These are phyloP conservation scores for Macaria liturata DNA, from an alignment of 2,888 invertebrate species.

Conservation along the genomic window DNA sequence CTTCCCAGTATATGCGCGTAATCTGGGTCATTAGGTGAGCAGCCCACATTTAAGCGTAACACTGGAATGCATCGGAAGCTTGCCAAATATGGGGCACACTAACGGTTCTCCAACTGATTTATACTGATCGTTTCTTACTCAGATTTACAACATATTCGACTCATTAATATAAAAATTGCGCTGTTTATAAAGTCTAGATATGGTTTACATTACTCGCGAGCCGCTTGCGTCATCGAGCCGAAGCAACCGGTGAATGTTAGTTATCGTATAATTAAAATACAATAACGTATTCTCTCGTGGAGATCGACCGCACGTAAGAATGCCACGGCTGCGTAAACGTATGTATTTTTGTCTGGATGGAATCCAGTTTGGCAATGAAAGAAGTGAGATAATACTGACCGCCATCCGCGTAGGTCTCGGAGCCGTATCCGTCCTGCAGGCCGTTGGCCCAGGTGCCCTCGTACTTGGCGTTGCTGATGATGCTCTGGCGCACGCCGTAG, in stretches of 20 bases:
- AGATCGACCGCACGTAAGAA: constrained; percentile 51
- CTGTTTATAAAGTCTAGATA: constrained; percentile 12
- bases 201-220: constrained; percentile 12
- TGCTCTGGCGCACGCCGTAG: constrained; percentile 98
- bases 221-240: constrained; percentile 13
- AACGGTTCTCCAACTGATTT: neutral
- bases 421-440: constrained; percentile 99
- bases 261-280: constrained; percentile 45
- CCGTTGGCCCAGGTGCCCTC: constrained; percentile 99
- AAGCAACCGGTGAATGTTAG: constrained; percentile 22
- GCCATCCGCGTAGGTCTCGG: constrained; percentile 99
- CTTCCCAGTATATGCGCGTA: constrained; percentile 56
- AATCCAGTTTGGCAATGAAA: constrained; percentile 65
- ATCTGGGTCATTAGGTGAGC: constrained; percentile 63
- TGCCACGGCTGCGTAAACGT: constrained; percentile 66
- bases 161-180: constrained; percentile 2
- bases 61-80: constrained; percentile 5
- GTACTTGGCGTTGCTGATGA: constrained; percentile 97
- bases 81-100: constrained; percentile 1
- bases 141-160: neutral
- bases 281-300: constrained; percentile 47
- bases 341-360: constrained; percentile 67
- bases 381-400: constrained; percentile 86
- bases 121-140: neutral
- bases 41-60: constrained; percentile 22